A percentile compares a stretch with the other conserved stretches of the same genome.
These are phyloP conservation scores for Sitophilus oryzae DNA, from an alignment of 1,140 invertebrate genomes.

Conservation along the genomic window DNA sequence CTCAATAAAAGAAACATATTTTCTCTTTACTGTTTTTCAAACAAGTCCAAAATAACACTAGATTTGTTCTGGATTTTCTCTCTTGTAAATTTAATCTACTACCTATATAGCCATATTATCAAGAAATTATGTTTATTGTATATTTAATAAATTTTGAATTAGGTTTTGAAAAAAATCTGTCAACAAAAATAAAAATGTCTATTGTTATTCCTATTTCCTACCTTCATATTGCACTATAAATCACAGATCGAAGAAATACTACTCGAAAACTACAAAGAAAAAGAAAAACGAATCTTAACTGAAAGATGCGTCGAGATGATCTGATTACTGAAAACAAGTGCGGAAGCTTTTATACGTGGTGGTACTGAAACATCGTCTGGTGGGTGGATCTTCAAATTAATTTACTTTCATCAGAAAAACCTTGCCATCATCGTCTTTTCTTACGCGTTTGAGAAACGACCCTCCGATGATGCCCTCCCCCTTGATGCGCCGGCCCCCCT, in stretches of 20 bases:
- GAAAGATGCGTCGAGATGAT: conserved; percentile 32
- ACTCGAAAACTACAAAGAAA: conserved; percentile 9
- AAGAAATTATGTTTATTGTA: too few relatives aligned
- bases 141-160: not conserved
- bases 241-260: conserved; percentile 9
- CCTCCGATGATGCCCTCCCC: not conserved
- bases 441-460: not conserved
- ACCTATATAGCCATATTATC: too few relatives aligned
- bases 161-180: not conserved
- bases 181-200: not conserved
- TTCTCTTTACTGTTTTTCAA: too few relatives aligned
- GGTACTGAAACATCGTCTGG: conserved; percentile 38
- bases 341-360: conserved; percentile 38
- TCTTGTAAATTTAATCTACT: too few relatives aligned
- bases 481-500: not conserved
- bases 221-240: conserved; percentile 35
- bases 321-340: conserved; percentile 34
- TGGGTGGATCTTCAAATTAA: conserved; percentile 36
- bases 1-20: too few relatives aligned
- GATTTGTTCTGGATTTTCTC: too few relatives aligned
- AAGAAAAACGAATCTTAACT: too few relatives aligned
- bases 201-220: conserved; percentile 16
- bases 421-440: conserved; percentile 23
- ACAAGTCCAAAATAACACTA: too few relatives aligned
- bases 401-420: conserved; percentile 42